These are phyloP conservation scores for Myripristis jacobus DNA, from an alignment of 2,797 vertebrate species.

Conservation along the genomic window DNA sequence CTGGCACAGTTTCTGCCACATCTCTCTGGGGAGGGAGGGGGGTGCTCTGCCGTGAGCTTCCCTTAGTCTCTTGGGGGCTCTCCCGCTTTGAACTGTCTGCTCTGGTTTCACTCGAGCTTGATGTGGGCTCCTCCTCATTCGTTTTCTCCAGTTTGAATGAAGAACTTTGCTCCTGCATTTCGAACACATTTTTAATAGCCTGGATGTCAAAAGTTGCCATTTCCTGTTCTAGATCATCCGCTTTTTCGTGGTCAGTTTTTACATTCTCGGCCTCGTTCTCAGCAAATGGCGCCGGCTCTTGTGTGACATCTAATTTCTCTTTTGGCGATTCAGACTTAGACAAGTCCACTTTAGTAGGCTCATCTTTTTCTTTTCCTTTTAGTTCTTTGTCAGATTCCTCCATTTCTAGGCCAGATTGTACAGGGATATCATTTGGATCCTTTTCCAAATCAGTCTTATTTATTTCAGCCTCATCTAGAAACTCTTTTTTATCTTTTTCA, in stretches of 20 bases:
- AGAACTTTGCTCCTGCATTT: conserved; percentile 81
- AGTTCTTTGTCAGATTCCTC: conserved; percentile 75
- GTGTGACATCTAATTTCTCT: conserved; percentile 68
- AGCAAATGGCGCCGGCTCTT: conserved; percentile 69
- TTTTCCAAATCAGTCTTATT: conserved; percentile 78
- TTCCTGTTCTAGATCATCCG: conserved; percentile 74
- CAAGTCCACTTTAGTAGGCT: conserved; percentile 72
- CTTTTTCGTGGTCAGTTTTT: conserved; percentile 71
- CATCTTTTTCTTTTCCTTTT: conserved; percentile 75
- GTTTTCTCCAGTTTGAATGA: conserved; percentile 77
- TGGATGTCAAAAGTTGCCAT: conserved; percentile 83
- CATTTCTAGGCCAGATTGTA: conserved; percentile 73
- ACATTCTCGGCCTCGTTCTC: conserved; percentile 61
- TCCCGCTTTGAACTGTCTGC: conserved; percentile 78
- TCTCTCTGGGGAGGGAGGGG: conserved; percentile 68
- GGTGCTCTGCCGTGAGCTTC: conserved; percentile 72
- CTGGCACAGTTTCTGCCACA: conserved; percentile 65
- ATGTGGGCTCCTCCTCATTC: conserved; percentile 78
- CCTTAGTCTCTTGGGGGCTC: conserved; percentile 72
- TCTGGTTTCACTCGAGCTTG: conserved; percentile 75
- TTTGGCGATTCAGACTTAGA: conserved; percentile 81
- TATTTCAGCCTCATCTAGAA: conserved; percentile 83
- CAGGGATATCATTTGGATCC: conserved; percentile 78
- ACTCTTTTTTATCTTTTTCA: conserved; percentile 79
- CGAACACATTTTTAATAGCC: conserved; percentile 85